Conservation (phyloP, 2,888 invertebrate species). For the Zygothrica quintamaculata region DNA sequence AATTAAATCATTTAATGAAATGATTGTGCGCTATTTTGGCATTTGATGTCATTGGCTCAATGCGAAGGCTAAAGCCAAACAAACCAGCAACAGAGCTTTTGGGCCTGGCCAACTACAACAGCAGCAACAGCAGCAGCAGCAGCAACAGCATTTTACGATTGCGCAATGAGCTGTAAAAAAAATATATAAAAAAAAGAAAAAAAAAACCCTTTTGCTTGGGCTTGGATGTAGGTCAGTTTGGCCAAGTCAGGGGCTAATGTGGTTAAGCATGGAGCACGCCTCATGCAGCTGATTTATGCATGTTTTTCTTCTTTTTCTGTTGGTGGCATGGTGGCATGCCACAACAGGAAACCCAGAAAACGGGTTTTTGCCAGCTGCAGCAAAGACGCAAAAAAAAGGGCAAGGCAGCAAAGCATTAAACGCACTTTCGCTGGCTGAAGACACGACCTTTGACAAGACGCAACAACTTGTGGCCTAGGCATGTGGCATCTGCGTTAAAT, state of each 20-base stretch:
- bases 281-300: slow-evolving; percentile 54
- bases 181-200: too few relatives aligned
- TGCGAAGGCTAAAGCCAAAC: slow-evolving; percentile 65
- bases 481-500: slow-evolving; percentile 9
- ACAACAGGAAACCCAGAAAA: slow-evolving; percentile 65
- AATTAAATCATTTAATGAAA: slow-evolving; percentile 80
- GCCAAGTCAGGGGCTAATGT: slow-evolving; percentile 43
- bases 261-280: slow-evolving; percentile 51
- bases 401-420: slow-evolving; percentile 36
- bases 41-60: slow-evolving; percentile 73
- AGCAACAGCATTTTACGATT: slow-evolving; percentile 24
- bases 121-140: slow-evolving; percentile 8
- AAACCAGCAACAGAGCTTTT: slow-evolving; percentile 11
- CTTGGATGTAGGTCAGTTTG: slow-evolving; percentile 64
- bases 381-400: slow-evolving; percentile 26
- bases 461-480: slow-evolving; percentile 49
- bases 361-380: slow-evolving; percentile 59
- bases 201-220: slow-evolving; percentile 31
- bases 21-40: slow-evolving; percentile 78
- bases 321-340: slow-evolving; percentile 62
- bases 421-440: slow-evolving; percentile 66
- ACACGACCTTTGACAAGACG: slow-evolving; percentile 73
- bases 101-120: slow-evolving; percentile 19
- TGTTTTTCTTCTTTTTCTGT: slow-evolving; percentile 25
- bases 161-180: slow-evolving; percentile 52